These are phyloP conservation scores for Phoxinus dragarum DNA, from an alignment of 2,797 vertebrate species.

Conservation along the genomic window DNA sequence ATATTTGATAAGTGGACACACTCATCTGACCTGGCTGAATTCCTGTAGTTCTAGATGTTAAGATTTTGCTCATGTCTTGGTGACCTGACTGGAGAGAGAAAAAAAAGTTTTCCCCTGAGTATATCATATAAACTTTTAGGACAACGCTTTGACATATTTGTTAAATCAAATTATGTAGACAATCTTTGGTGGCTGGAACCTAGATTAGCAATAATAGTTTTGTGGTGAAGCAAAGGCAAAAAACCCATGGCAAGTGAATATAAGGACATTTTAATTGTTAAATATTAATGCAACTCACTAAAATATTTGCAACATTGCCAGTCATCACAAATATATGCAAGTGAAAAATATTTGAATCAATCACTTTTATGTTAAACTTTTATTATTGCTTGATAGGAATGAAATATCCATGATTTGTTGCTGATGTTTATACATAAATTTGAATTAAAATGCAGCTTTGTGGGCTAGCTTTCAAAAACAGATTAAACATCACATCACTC, in stretches of 20 bases:
- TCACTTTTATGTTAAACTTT: neutral
- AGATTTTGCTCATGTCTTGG: neutral
- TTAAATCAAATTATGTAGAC: constrained; percentile 15
- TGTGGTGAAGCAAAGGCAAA: constrained; percentile 6
- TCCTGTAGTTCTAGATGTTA: constrained; percentile 21
- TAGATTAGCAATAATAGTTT: neutral
- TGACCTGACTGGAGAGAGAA: neutral
- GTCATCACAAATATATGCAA: neutral
- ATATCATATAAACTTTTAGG: neutral
- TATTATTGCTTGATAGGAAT: neutral
- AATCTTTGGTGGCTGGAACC: constrained; percentile 1
- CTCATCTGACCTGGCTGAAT: constrained; percentile 26
- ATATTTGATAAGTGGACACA: constrained; percentile 43
- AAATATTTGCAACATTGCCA: neutral
- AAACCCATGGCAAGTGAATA: neutral
- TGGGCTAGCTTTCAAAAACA: neutral
- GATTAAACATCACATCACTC: neutral
- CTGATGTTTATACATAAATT: neutral
- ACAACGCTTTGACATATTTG: constrained; percentile 5
- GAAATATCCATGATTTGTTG: neutral
- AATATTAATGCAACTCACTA: neutral
- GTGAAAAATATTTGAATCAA: neutral
- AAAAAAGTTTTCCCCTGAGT: neutral
- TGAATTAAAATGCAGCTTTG: neutral
- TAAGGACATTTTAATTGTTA: neutral